Conservation (phyloP, 2,888 invertebrate genomes). For the Acrobasis consociella region DNA sequence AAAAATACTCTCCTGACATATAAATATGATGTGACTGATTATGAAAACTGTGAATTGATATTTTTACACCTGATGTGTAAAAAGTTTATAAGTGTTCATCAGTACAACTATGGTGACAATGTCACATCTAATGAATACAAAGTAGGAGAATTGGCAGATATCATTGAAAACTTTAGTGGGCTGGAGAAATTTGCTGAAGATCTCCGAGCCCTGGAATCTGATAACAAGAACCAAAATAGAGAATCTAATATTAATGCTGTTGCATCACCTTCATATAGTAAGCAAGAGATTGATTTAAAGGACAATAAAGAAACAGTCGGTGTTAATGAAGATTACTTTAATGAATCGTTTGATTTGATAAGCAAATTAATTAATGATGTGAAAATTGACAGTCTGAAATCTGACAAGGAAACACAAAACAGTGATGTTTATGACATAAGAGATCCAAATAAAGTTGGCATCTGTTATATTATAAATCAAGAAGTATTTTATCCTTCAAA, state of each 20-base stretch:
- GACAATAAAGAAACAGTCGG: conserved; percentile 33
- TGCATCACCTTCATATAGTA: conserved; percentile 31
- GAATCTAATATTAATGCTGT: conserved; percentile 31
- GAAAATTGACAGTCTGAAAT: conserved; percentile 45
- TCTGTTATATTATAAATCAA: conserved; percentile 73
- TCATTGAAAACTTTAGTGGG: conserved; percentile 56
- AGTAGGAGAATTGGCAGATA: conserved; percentile 52
- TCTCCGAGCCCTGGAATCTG: conserved; percentile 52
- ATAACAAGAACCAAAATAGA: conserved; percentile 31
- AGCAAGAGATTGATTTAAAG: conserved; percentile 31
- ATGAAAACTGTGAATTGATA: conserved; percentile 63
- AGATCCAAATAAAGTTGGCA: conserved; percentile 58
- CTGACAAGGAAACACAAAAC: conserved; percentile 48
- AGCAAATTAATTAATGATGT: conserved; percentile 47
- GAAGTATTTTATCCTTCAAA: conserved; percentile 68
- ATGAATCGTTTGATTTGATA: conserved; percentile 49
- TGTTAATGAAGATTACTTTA: conserved; percentile 41
- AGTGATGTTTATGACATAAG: conserved; percentile 59
- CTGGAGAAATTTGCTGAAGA: conserved; percentile 49
- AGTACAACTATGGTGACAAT: conserved; percentile 39
- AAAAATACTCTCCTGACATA: conserved; percentile 60
- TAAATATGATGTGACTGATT: conserved; percentile 54
- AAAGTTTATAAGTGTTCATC: conserved; percentile 56
- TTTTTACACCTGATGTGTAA: conserved; percentile 65
- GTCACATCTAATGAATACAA: conserved; percentile 39